Evolutionary conservation across 2,113 vertebrate species (phyloP), one percentile per base, ranked within the genome.

Genomic region (Oryzias javanicus): DNA sequence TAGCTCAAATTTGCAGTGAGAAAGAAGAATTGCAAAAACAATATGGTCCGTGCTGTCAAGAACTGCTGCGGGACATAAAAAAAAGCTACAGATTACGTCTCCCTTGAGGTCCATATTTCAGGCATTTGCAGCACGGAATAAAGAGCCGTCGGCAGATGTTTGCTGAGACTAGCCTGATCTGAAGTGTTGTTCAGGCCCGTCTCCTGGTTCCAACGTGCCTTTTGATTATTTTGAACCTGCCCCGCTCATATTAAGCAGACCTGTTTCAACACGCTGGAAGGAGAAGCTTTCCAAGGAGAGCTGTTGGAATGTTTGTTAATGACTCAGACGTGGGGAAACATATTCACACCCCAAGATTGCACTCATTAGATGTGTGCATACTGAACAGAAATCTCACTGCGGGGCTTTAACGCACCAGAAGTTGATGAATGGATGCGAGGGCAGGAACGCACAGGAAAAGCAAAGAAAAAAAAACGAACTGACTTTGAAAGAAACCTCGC

Each of bases 241-340:
- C 72, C 22, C 67, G 25, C 55, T 64, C 22, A 18, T 17, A 71
- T 64, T 57, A 74, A 80, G 68, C 63, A 49, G 50, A 74, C 60
- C 17, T 57, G 44, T 76, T 79, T 76, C 65, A 66, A 54, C 64
- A 47, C 45, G 60, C 54, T 42, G 41, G 42, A 48, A 61, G 72
- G 70, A 55, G 46, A 79, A 74, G 64, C 40, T 14, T 50, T 65
- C 48, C 48, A 60, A 52, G 51, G 49, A 61, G 22, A 54, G n/a
- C 48, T 70, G 60, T 53, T 70, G 55, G 61, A 67, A 61, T 78
- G 71, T 84, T 86, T 88, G 60, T 66, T 77, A 83, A 84, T 82
- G 78, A 49, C 54, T 49, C 46, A 52, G 76, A 70, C 40, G 68
- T 66, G 50, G 57, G 45, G 66, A 80, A 82, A 62, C 35, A 60